phyloP scores from a whole-genome alignment of 2,888 invertebrate species.

The Amblyjoppa proteus region DNA sequence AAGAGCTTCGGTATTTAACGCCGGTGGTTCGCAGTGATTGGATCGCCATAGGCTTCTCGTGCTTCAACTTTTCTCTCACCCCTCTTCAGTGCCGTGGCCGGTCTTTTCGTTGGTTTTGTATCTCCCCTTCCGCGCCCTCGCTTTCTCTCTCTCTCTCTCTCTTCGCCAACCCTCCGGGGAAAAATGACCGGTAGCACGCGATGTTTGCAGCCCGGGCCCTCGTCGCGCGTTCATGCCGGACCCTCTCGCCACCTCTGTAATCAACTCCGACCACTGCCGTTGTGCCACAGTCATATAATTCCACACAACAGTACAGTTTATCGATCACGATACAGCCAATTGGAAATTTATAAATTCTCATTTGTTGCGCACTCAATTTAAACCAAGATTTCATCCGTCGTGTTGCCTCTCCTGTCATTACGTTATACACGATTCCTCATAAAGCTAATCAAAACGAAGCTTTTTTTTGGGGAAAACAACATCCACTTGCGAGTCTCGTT shows the following conservation, averaged over 20 bases:
- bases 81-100: not conserved
- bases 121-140: conserved; percentile 22
- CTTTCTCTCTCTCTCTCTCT: conserved; percentile 14
- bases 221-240: conserved; percentile 38
- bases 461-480: too few relatives aligned
- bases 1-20: conserved; percentile 41
- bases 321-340: conserved; percentile 54
- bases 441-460: not conserved
- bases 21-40: conserved; percentile 53
- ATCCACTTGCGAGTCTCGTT: too few relatives aligned
- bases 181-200: conserved; percentile 65
- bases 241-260: conserved; percentile 49
- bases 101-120: conserved; percentile 15
- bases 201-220: conserved; percentile 37
- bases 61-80: conserved; percentile 35
- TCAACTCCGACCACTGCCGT: conserved; percentile 39
- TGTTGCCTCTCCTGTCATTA: not conserved
- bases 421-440: not conserved
- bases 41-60: conserved; percentile 37
- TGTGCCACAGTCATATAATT: not conserved
- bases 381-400: not conserved
- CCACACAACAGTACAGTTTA: not conserved
- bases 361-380: conserved; percentile 46
- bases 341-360: conserved; percentile 58
- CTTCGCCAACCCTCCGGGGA: conserved; percentile 42